Base-by-base conservation (phyloP, 2,888 invertebrate species). In the Hemicrepidius hirtus region DNA sequence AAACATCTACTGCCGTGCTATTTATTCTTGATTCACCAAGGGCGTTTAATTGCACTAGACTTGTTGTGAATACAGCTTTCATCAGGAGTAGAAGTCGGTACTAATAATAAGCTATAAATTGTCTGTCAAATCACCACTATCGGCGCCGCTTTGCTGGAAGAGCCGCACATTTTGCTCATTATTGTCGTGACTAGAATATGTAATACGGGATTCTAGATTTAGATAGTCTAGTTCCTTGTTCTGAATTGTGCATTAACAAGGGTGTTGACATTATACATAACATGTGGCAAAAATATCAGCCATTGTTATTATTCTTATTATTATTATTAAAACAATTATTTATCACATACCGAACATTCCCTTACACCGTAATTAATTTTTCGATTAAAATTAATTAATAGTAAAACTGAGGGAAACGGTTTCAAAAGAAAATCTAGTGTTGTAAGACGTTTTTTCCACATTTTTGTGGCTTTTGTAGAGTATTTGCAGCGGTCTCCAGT, bases 181-280 rank as follows among this genome's bases (percentile, higher is more conserved):
- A 66, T 53, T 46, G 50, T 66, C 66, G 66, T 66, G 66, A 66
- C 66, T 41, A 21, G 66, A 66, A 66, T 66, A 66, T 66, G 55
- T 57, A 66, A 66, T 66, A n/a, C 44, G 41, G 55, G 66, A 66
- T 66, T 64, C 32, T 28, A 64, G 64, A 64, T 64, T 40, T 28
- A 64, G 64, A 64, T 64, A 49, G 10, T 28, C 16, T 49, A 64
- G 50, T 66, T 66, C 41, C 66, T 55, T 65, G 32, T 28, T 62
- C 5, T 2, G 18, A 12, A 28, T 18, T 53, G 24, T 5, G 16
- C 24, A 16, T 9, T 9, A 28, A 28, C 28, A 28, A 49, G 49
- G 49, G 21, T 49, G 40, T 13, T 13, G 13, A n/a, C 40, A 40
- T 40, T 13, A 40, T 40, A n/a, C 13, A 6, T 24, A 1, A 32